Evolutionary conservation across 2,113 vertebrate species (phyloP).

Genomic region (Campylomormyrus numenius): DNA sequence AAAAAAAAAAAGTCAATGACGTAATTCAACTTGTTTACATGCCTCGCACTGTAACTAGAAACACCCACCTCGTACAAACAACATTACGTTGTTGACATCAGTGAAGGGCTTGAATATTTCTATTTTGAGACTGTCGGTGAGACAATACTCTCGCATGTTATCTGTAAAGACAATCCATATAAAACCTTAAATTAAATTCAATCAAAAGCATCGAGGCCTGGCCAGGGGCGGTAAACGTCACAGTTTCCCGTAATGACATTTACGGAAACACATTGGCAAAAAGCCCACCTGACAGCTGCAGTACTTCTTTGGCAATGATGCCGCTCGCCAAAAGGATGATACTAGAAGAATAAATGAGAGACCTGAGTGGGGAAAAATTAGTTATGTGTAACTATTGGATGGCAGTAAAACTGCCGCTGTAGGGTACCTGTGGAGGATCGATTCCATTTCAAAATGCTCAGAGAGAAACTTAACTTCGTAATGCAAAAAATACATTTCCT

Average conservation of each 20-base stretch:
- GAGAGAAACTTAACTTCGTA: neutral
- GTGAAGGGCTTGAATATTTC: neutral
- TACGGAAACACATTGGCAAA: neutral
- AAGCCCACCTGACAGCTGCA: slow-evolving; percentile 1
- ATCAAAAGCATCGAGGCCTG: neutral
- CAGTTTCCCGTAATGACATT: neutral
- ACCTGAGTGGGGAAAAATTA: neutral
- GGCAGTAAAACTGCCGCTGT: neutral
- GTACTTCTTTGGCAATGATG: neutral
- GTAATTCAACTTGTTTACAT: neutral
- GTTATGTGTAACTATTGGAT: too few relatives aligned
- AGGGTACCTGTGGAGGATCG: neutral
- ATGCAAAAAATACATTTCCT: neutral
- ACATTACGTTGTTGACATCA: neutral
- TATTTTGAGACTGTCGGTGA: slow-evolving; percentile 12
- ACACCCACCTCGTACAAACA: slow-evolving; percentile 15
- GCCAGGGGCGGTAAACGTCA: neutral
- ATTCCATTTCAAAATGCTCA: neutral
- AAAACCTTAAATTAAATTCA: neutral
- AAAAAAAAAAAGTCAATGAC: neutral
- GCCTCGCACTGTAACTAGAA: too few relatives aligned
- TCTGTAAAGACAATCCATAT: neutral
- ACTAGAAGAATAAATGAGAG: neutral
- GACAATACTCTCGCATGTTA: slow-evolving; percentile 4
- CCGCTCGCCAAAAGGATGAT: neutral